Evolutionary conservation across 2,797 vertebrate genomes (phyloP), one percentile per base, ranked within the genome.

Genomic region (Semotilus atromaculatus): DNA sequence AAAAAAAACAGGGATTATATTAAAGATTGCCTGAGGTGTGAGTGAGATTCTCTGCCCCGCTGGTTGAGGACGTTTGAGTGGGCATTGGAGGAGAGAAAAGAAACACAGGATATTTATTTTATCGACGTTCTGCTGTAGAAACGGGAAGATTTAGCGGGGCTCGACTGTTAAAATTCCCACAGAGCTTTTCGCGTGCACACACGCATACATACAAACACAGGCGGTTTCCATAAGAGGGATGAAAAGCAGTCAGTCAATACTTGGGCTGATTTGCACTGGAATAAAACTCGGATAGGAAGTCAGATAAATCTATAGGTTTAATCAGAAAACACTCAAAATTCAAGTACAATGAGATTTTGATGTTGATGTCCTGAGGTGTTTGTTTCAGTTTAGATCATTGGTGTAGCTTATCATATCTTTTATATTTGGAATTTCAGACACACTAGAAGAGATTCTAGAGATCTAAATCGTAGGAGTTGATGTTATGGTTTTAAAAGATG

Each of bases 11-110:
- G 87, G 92, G 93, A 94, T 95, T 95, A 94, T 94, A 93, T 95
- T 95, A 95, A 96, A 95, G 91, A 95, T 94, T 93, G 94, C 94
- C 95, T 85, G 93, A 95, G 94, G 94, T 95, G 90, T 93, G 85
- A 93, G 91, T 85, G 88, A 93, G 92, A 93, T 94, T 93, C 93
- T 93, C 88, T 86, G 93, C 93, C 93, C 92, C 79, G 84, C 85
- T 93, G 93, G 93, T 90, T 73, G 86, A 87, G 90, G 77, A 82
- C 91, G 91, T 92, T 92, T 90, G 94, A 92, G 93, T 92, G 90
- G 89, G 90, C 88, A 85, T 91, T 88, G 88, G 90, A 93, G 93
- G 91, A 93, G 89, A 93, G 91, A 90, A 91, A 90, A 77, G 83
- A 80, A 91, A 89, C 92, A 92, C 91, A 93, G 92, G 92, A 93